Conservation (phyloP, 2,797 vertebrate genomes). For the Natrix natrix region DNA sequence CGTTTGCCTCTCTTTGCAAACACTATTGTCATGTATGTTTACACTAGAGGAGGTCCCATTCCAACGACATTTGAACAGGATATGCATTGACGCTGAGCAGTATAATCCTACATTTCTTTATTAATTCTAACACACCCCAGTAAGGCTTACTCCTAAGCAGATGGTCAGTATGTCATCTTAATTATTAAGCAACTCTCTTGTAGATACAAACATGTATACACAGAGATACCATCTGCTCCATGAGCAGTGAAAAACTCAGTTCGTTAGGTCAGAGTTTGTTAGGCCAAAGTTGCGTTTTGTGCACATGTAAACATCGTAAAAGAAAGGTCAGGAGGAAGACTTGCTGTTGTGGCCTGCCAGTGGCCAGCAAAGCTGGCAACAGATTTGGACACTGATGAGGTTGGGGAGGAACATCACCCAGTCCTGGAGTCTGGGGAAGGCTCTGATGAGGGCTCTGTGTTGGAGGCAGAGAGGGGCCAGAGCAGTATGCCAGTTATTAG, state of each 20-base stretch:
- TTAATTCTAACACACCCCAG: not conserved
- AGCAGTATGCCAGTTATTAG: no score
- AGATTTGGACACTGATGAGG: no score
- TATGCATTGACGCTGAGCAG: not conserved
- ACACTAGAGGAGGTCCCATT: not conserved
- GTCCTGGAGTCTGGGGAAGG: no score
- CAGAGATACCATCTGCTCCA: not conserved
- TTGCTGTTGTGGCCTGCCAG: no score
- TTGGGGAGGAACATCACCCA: no score
- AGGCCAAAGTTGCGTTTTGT: not conserved
- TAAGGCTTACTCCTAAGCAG: not conserved
- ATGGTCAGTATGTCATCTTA: not conserved
- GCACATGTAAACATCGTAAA: not conserved
- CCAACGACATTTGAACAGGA: not conserved
- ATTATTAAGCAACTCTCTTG: not conserved
- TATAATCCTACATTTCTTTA: not conserved
- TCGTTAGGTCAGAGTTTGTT: not conserved
- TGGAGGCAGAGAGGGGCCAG: no score
- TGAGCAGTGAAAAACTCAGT: not conserved
- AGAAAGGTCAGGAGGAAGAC: not conserved
- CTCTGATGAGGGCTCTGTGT: no score
- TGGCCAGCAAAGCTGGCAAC: no score
- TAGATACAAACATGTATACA: not conserved
- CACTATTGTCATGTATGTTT: not conserved
- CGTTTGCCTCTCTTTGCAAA: not conserved